Evolutionary conservation across 2,888 invertebrate species (phyloP).

Genomic region (Venusia cambrica): DNA sequence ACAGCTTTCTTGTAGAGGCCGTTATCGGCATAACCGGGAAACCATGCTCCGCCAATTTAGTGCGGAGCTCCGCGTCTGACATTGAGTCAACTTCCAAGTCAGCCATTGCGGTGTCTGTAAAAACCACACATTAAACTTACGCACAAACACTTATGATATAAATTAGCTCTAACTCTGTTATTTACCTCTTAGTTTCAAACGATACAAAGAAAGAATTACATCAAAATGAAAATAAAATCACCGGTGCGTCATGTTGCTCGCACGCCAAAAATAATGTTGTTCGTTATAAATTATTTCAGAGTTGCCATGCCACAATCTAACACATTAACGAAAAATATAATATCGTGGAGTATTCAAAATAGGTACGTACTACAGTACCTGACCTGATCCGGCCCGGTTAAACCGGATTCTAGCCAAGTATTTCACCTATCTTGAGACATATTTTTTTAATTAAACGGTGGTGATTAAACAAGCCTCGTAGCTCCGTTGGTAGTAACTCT

Average conservation of each 20-base stretch:
- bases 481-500: too few relatives aligned
- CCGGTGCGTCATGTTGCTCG: conserved; percentile 79
- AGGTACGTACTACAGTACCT: too few relatives aligned
- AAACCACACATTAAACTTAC: conserved; percentile 47
- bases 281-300: conserved; percentile 62
- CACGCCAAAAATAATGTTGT: conserved; percentile 55
- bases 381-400: too few relatives aligned
- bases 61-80: conserved; percentile 86
- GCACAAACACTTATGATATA: conserved; percentile 31
- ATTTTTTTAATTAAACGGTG: too few relatives aligned
- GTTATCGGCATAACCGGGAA: conserved; percentile 91
- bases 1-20: conserved; percentile 87
- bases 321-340: too few relatives aligned
- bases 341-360: too few relatives aligned
- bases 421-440: too few relatives aligned
- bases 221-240: conserved; percentile 72
- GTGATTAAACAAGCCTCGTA: too few relatives aligned
- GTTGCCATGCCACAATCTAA: conserved; percentile 43
- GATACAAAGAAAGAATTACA: conserved; percentile 67
- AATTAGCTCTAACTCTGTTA: conserved; percentile 17
- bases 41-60: conserved; percentile 87
- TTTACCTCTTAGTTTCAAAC: conserved; percentile 60
- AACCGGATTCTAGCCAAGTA: too few relatives aligned
- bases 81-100: conserved; percentile 83
- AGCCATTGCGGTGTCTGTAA: conserved; percentile 88